Evolutionary conservation across 2,888 invertebrate genomes (phyloP), one percentile per base, ranked within the genome.

Genomic region (Spodoptera exigua): DNA sequence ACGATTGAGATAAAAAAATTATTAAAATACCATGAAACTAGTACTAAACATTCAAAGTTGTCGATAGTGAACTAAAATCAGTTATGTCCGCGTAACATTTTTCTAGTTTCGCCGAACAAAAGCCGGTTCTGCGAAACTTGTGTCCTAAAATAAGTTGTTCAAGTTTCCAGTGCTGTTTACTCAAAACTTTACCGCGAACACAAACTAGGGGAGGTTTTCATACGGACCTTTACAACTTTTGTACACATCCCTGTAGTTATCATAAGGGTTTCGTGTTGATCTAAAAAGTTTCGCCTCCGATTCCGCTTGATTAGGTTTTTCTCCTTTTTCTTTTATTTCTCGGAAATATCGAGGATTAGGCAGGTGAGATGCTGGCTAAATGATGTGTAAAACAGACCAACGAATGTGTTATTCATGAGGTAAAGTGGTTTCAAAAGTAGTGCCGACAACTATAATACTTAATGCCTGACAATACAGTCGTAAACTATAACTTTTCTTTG

Each of bases 211-310:
- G 67, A 69, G 70, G 71, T 58, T 78, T 67, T 61, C 67, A 59
- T 74, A 68, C 61, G 59, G 61, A 77, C 72, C 70, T 80, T 69
- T 60, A 73, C 60, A 81, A 76, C 61, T 79, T 77, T 71, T 60
- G 61, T 72, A 72, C 67, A 75, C 68, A 74, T 75, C 68, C 69
- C 60, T 52, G 74, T 74, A 73, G 74, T 73, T 72, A 70, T 72
- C 69, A 70, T 71, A 73, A 70, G 74, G 68, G 76, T 69, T 69
- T 78, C 67, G 65, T 65, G 67, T 74, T 78, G 76, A 81, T 79
- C 64, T 72, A 74, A 79, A 81, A 81, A 81, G 65, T 78, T 80
- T 67, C 44, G 32, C 44, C 58, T 53, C 48, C 35, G 52, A 71
- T 79, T 70, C 67, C 61, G 45, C 56, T 60, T 64, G 73, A 76